A percentile compares a stretch with the other conserved stretches of the same genome.
These are phyloP conservation scores for Phenganax subtilis DNA, from an alignment of 92 coral and sea anemone species.

Conservation along the genomic window DNA sequence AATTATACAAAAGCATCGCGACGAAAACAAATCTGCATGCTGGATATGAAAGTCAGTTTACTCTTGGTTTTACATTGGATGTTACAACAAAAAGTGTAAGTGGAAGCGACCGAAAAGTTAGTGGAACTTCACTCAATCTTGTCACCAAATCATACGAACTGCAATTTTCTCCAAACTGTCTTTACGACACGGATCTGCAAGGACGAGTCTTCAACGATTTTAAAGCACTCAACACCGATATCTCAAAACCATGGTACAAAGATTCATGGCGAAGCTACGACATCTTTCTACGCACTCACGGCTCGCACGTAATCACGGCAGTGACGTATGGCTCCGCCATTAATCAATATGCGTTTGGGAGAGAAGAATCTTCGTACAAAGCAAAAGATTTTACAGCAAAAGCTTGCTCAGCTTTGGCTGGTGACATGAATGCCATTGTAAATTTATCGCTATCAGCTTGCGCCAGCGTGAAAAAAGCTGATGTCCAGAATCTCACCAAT, in stretches of 20 bases:
- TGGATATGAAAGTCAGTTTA: slow-evolving; percentile 6
- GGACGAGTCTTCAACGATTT: slow-evolving; percentile 19
- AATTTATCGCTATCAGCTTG: slow-evolving; percentile 22
- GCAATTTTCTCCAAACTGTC: slow-evolving; percentile 35
- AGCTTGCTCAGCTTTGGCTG: slow-evolving; percentile 33
- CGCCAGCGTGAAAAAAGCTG: slow-evolving; percentile 17
- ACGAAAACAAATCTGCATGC: slow-evolving; percentile 25
- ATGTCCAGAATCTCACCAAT: background rate
- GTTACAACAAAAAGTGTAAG: background rate
- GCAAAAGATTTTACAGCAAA: slow-evolving; percentile 34
- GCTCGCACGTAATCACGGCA: slow-evolving; percentile 55
- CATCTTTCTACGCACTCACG: slow-evolving; percentile 33
- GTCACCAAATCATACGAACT: slow-evolving; percentile 11
- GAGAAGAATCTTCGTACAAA: slow-evolving; percentile 21
- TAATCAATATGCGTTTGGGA: slow-evolving; percentile 38
- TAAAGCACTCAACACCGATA: background rate
- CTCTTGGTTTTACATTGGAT: slow-evolving; percentile 37
- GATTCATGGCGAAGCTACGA: slow-evolving; percentile 45
- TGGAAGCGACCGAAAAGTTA: slow-evolving; percentile 27
- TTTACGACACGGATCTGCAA: slow-evolving; percentile 19
- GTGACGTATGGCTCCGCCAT: slow-evolving; percentile 55
- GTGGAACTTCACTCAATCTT: slow-evolving; percentile 41
- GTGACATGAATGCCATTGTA: background rate
- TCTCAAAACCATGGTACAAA: slow-evolving; percentile 34
- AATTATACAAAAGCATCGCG: slow-evolving; percentile 43